phyloP scores from a whole-genome alignment of 92 coral and sea anemone species.

The Epizoanthus scotinus region DNA sequence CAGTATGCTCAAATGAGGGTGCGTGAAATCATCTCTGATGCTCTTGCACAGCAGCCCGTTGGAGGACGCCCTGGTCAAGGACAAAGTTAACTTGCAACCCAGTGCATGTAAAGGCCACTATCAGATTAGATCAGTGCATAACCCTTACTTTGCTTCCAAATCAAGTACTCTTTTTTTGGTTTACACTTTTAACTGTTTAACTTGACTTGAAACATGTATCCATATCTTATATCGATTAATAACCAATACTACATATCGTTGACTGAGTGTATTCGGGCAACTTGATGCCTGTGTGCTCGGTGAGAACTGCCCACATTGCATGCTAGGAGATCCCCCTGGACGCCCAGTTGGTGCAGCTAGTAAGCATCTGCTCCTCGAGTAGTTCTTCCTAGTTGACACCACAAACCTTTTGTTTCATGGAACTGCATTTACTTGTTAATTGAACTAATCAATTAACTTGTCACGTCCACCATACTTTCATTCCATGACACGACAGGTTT shows the following conservation, averaged over 20 bases:
- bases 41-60: slow-evolving; percentile 31
- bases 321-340: no score
- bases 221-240: slow-evolving; percentile 24
- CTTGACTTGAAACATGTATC: slow-evolving; percentile 22
- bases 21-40: slow-evolving; percentile 52
- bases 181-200: slow-evolving; percentile 31
- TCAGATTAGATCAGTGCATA: slow-evolving; percentile 15
- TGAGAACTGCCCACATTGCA: no score
- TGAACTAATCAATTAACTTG: no score
- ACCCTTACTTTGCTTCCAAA: slow-evolving; percentile 3
- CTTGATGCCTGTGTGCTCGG: no score
- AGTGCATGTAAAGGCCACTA: slow-evolving; percentile 13
- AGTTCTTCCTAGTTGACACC: not conserved
- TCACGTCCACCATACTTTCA: no score
- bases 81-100: slow-evolving; percentile 24
- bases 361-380: not conserved
- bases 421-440: not conserved
- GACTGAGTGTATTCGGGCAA: slow-evolving; percentile 9
- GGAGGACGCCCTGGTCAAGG: slow-evolving; percentile 36
- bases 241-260: slow-evolving; percentile 13
- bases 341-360: no score
- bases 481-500: not conserved
- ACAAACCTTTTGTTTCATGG: not conserved
- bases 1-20: slow-evolving; percentile 71
- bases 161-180: slow-evolving; percentile 19